Conservation (phyloP, 2,113 vertebrate genomes). For the Meleagris gallopavo region DNA sequence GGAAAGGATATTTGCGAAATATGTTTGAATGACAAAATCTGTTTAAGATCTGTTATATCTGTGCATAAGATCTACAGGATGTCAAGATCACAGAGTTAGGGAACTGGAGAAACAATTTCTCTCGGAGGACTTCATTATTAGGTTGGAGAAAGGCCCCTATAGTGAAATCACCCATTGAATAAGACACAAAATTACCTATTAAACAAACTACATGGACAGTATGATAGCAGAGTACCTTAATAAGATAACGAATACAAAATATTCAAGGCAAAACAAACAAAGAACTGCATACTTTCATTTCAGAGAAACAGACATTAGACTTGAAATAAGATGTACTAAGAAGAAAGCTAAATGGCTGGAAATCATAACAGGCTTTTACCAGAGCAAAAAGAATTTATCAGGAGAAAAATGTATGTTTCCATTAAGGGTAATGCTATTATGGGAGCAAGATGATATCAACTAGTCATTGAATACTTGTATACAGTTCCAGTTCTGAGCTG, state of each 20-base stretch:
- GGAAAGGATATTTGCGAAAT: background rate
- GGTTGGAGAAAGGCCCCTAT: background rate
- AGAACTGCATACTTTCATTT: background rate
- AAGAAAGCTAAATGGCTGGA: background rate
- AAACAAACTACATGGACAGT: background rate
- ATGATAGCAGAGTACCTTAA: background rate
- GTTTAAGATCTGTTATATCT: background rate
- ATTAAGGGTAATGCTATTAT: background rate
- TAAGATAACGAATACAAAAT: background rate
- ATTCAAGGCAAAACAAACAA: background rate
- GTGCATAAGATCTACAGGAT: background rate
- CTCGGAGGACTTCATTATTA: background rate
- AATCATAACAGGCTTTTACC: background rate
- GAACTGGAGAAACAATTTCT: background rate
- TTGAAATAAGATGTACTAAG: background rate
- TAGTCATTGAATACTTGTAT: background rate
- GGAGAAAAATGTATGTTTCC: background rate
- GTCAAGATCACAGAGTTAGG: background rate
- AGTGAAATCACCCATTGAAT: background rate
- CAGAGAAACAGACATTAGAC: background rate
- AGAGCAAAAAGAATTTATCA: background rate
- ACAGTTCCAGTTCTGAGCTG: background rate
- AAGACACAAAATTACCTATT: background rate
- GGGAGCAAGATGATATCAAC: background rate
- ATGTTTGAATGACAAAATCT: background rate